phyloP scores from a whole-genome alignment of 1,140 invertebrate genomes.

The Glomeris maerens region DNA sequence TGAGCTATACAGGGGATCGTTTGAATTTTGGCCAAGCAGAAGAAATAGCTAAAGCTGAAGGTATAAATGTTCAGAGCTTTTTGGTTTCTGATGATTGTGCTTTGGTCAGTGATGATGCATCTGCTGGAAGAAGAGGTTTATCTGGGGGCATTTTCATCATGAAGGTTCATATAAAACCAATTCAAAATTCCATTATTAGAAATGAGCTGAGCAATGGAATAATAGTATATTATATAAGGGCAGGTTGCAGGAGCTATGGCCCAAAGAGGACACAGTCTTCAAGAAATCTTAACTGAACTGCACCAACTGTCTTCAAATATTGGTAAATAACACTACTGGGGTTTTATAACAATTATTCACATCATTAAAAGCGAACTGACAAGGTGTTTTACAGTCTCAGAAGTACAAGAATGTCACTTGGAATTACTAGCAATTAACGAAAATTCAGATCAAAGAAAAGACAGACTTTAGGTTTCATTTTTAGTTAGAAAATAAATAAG shows the following conservation, averaged over 20 bases:
- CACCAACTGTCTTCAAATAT: conserved; percentile 26
- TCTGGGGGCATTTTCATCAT: conserved; percentile 54
- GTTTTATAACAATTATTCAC: too few species aligned
- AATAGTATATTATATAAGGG: conserved; percentile 6
- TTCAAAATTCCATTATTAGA: conserved; percentile 11
- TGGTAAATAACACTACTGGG: conserved; percentile 24
- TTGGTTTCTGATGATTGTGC: conserved; percentile 60
- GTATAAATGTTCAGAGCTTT: conserved; percentile 48
- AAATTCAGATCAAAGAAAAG: too few species aligned
- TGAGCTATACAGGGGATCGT: conserved; percentile 77
- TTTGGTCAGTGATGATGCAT: conserved; percentile 34
- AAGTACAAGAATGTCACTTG: too few species aligned
- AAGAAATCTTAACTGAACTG: conserved; percentile 30
- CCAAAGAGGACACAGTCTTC: conserved; percentile 41
- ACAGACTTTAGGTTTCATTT: too few species aligned
- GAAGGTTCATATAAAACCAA: conserved; percentile 38
- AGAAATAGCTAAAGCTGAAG: conserved; percentile 49
- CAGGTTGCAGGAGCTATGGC: conserved; percentile 58
- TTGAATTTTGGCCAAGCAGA: conserved; percentile 71
- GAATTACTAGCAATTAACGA: too few species aligned
- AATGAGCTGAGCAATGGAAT: conserved; percentile 8
- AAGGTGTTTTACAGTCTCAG: too few species aligned
- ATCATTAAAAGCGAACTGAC: too few species aligned
- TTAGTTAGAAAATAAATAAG: too few species aligned
- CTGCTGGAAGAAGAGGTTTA: conserved; percentile 53